Evolutionary conservation across 2,113 vertebrate genomes (phyloP).

Genomic region (Irena cyanogastra): DNA sequence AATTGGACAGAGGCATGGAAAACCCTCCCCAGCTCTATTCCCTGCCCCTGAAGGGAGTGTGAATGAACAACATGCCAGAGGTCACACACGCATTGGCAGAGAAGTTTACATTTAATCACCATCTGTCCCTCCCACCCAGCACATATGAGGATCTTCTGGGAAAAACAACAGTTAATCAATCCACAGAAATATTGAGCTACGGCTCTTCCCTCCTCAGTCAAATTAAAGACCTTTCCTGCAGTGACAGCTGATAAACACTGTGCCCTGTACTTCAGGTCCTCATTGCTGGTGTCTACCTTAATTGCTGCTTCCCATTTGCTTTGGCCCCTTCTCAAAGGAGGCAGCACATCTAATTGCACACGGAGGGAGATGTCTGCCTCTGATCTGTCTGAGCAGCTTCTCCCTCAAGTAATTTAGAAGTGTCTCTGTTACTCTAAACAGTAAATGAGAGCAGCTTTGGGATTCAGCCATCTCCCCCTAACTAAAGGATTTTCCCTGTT

Average conservation of each 20-base stretch:
- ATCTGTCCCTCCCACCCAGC: neutral
- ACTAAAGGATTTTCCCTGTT: neutral
- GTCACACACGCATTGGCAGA: neutral
- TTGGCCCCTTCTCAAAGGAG: constrained; percentile 41
- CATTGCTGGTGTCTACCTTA: neutral
- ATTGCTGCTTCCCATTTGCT: neutral
- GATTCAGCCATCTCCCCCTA: neutral
- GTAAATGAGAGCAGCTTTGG: neutral
- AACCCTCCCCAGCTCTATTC: neutral
- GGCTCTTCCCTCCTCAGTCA: neutral
- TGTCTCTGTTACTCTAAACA: neutral
- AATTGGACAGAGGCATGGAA: neutral
- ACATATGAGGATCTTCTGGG: neutral
- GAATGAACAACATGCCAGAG: neutral
- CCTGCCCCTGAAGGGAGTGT: neutral
- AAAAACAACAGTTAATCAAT: neutral
- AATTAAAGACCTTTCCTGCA: neutral
- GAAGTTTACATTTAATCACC: neutral
- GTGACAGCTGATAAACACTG: accelerated
- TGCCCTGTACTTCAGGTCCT: neutral
- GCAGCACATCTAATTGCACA: constrained; percentile 1
- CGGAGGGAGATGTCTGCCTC: constrained; percentile 19
- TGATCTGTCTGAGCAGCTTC: constrained; percentile 36
- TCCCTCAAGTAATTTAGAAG: constrained; percentile 14
- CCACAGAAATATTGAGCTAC: neutral